A percentile compares a stretch with the other conserved stretches of the same genome.
These are phyloP conservation scores for Podiceps cristatus DNA, from an alignment of 2,113 vertebrate species.

Conservation along the genomic window DNA sequence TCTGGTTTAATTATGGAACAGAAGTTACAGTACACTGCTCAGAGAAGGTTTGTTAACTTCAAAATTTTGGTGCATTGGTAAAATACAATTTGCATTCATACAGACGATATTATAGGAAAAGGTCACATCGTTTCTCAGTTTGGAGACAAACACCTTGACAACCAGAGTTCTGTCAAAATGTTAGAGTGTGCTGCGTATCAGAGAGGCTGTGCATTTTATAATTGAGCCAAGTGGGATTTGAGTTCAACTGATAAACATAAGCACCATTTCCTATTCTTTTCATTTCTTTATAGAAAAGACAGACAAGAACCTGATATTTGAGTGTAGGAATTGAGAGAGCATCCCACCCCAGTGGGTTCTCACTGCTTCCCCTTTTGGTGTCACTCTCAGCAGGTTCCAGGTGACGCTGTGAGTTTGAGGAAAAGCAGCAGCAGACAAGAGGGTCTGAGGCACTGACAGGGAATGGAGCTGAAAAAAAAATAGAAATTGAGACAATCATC, in stretches of 20 bases:
- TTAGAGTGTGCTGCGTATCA: background rate
- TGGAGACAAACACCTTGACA: background rate
- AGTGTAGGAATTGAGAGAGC: background rate
- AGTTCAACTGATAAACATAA: background rate
- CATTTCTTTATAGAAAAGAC: background rate
- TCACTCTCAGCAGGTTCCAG: background rate
- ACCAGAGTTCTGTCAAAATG: background rate
- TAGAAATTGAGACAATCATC: background rate
- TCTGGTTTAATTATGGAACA: constrained; percentile 64
- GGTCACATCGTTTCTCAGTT: background rate
- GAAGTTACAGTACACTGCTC: constrained; percentile 48
- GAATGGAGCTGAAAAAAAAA: background rate
- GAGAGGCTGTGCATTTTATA: background rate
- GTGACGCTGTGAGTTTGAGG: background rate
- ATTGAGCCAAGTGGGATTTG: background rate
- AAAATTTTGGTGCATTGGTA: constrained; percentile 4
- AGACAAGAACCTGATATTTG: background rate
- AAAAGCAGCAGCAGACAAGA: background rate
- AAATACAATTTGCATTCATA: constrained; percentile 9
- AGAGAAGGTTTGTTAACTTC: constrained; percentile 23
- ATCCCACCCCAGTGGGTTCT: background rate
- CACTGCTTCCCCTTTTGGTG: background rate
- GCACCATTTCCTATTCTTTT: background rate
- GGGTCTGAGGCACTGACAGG: background rate
- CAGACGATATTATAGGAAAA: background rate